Evolutionary conservation across 2,888 invertebrate genomes (phyloP).

Genomic region (Fragum sueziense): DNA sequence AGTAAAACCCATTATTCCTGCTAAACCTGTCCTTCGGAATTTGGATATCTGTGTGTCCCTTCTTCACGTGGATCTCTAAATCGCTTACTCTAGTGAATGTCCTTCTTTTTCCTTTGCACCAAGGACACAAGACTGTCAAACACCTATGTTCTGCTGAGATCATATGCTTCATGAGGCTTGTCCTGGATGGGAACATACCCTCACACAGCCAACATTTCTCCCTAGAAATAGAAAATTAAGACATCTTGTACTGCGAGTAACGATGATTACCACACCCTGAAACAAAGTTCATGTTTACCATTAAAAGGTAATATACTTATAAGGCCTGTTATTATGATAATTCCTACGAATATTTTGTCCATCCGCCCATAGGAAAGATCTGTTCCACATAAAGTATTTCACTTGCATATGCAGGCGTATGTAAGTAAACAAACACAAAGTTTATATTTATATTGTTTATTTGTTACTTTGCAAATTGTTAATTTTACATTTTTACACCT

Average conservation of each 20-base stretch:
- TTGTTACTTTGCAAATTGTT: not conserved
- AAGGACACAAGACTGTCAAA: conserved; percentile 27
- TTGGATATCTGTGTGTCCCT: not conserved
- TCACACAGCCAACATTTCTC: conserved; percentile 40
- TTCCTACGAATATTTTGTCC: not conserved
- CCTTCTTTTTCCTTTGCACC: conserved; percentile 22
- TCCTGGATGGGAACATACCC: conserved; percentile 11
- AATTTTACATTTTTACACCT: not conserved
- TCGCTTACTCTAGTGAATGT: conserved; percentile 32
- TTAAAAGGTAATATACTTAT: not conserved
- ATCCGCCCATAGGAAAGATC: not conserved
- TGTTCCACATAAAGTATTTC: not conserved
- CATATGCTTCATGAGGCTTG: conserved; percentile 14
- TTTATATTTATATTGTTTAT: not conserved
- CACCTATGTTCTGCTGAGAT: conserved; percentile 9
- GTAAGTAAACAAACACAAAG: not conserved
- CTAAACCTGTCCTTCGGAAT: conserved; percentile 8
- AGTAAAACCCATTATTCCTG: conserved; percentile 28
- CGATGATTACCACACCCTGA: not conserved
- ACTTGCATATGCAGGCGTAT: not conserved
- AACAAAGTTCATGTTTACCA: not conserved
- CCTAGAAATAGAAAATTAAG: conserved; percentile 29
- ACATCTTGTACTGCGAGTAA: not conserved
- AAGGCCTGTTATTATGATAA: not conserved
- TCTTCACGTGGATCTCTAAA: conserved; percentile 17